phyloP scores from a whole-genome alignment of 2,888 invertebrate species.

The Andrena haemorrhoa region DNA sequence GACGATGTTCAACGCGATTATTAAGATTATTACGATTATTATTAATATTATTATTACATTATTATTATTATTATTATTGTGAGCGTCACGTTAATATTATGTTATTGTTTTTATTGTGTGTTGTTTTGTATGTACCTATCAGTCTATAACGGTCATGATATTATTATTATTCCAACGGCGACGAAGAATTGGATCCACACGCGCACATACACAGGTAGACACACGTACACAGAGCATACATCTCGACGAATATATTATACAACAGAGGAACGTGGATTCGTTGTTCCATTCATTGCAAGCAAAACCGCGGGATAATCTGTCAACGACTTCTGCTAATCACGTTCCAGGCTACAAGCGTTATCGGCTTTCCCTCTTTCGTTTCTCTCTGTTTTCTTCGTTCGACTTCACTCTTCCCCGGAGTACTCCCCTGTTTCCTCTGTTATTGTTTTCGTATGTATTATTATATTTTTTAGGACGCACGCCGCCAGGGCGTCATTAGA shows the following conservation, averaged over 20 bases:
- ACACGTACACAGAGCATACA: constrained; percentile 5
- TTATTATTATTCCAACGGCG: constrained; percentile 60
- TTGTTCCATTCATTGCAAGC: not conserved
- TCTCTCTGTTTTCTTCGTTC: not conserved
- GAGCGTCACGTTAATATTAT: constrained; percentile 85
- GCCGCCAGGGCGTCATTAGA: not conserved
- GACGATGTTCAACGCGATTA: constrained; percentile 82
- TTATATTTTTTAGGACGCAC: not conserved
- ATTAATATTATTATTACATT: constrained; percentile 81
- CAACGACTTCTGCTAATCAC: not conserved
- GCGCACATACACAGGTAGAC: constrained; percentile 6
- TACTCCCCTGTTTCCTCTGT: constrained; percentile 20
- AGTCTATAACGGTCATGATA: constrained; percentile 78
- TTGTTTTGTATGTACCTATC: constrained; percentile 86
- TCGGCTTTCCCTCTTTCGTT: not conserved
- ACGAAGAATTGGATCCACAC: constrained; percentile 53
- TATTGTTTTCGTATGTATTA: not conserved
- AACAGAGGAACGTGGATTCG: constrained; percentile 29
- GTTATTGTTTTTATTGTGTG: constrained; percentile 85
- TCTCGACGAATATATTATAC: constrained; percentile 17
- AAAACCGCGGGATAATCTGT: not conserved
- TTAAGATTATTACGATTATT: constrained; percentile 79
- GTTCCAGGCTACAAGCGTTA: not conserved
- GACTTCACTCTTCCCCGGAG: not conserved
- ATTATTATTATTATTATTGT: constrained; percentile 85